phyloP scores from a whole-genome alignment of 2,888 invertebrate genomes.

The Apotomis turbidana region DNA sequence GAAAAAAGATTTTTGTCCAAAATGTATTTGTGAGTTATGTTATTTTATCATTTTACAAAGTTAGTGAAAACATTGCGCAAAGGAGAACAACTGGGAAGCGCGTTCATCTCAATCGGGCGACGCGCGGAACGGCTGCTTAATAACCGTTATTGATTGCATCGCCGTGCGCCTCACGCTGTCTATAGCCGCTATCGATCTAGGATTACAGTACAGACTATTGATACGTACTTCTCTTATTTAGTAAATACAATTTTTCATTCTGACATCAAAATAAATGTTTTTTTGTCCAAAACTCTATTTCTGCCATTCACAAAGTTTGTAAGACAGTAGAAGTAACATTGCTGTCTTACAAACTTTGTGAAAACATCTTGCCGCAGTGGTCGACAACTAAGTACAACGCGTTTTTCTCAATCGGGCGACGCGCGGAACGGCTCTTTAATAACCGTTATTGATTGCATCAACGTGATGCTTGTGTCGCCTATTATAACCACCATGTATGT shows the following conservation, averaged over 20 bases:
- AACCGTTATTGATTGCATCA: background rate
- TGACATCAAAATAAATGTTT: too few species aligned
- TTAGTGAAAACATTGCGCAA: too few species aligned
- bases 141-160: constrained; percentile 36
- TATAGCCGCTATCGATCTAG: constrained; percentile 9
- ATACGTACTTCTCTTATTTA: too few species aligned
- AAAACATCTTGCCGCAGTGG: background rate
- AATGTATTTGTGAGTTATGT: too few species aligned
- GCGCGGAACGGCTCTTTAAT: constrained; percentile 23
- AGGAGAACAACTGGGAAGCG: background rate
- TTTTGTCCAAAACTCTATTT: too few species aligned
- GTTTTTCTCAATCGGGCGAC: constrained; percentile 32
- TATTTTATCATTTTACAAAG: too few species aligned
- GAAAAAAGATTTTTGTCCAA: too few species aligned
- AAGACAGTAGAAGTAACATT: too few species aligned
- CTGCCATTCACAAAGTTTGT: too few species aligned
- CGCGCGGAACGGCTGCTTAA: constrained; percentile 32
- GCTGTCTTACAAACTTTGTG: too few species aligned
- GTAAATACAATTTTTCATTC: too few species aligned
- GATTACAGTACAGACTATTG: too few species aligned
- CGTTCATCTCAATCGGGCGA: constrained; percentile 32
- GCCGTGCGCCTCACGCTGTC: constrained; percentile 4
- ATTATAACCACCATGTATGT: background rate
- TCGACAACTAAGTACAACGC: background rate
- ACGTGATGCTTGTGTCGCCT: background rate